Evolutionary conservation across 2,113 vertebrate genomes (phyloP).

Genomic region (Aptenodytes forsteri): DNA sequence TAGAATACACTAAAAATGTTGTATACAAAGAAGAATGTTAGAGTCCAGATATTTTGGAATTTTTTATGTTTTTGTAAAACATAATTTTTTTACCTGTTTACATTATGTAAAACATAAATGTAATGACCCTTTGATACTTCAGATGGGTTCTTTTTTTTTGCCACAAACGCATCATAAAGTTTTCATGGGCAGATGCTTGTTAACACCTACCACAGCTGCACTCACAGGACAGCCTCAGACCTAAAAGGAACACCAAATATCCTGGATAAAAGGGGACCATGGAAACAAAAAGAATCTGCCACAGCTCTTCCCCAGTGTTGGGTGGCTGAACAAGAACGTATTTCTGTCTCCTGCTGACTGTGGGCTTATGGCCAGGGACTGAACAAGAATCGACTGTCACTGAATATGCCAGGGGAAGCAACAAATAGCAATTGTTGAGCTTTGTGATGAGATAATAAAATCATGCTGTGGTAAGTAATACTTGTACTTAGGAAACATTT

Average conservation of each 20-base stretch:
- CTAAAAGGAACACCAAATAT: neutral
- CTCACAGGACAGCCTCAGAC: neutral
- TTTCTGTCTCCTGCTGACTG: neutral
- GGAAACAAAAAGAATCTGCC: neutral
- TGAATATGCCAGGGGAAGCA: neutral
- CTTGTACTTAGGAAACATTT: neutral
- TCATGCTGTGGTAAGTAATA: neutral
- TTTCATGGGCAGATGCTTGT: neutral
- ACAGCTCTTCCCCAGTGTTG: neutral
- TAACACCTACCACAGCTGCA: neutral
- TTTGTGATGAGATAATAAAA: neutral
- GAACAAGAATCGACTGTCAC: neutral
- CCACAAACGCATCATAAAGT: neutral
- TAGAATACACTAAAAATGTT: neutral
- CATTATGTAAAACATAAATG: neutral
- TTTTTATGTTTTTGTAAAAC: neutral
- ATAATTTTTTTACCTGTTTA: neutral
- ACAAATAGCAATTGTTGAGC: conserved; percentile 21
- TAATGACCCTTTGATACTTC: neutral
- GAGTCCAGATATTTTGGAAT: neutral
- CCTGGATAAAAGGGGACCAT: neutral
- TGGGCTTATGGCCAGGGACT: neutral
- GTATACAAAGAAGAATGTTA: neutral
- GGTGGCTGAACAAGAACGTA: neutral
- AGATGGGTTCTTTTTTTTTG: neutral